Base-by-base conservation (phyloP, 1,140 invertebrate species). In the Brachionus asplanchnoidis region DNA sequence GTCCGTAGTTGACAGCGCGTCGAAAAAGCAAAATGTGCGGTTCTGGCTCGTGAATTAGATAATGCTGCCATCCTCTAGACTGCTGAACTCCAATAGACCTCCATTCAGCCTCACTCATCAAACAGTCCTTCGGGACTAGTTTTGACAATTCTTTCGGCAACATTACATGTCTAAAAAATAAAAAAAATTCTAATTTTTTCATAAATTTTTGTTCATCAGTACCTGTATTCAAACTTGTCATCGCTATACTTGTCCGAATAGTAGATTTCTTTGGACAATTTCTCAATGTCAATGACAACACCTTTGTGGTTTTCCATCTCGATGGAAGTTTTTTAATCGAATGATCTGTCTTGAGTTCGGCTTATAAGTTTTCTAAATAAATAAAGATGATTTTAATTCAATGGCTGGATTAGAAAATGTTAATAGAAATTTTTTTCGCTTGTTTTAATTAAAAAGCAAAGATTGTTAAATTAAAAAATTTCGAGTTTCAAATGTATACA, bases 71-170 rank as follows among this genome's bases (percentile, higher is more conserved):
- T 40, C 95, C 95, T 36, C 94, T 94, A 88, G 95, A 96, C 88
- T 98, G 96, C 88, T 97, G 95, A 8, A 98, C 95, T 12, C 96
- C 96, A 8, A 98, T 91, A 89, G 95, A 94, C 85, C 96, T 91
- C 96, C 96, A 98, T 91, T 98, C 96, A 0, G 93, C 93, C 90
- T 98, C 96, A 0, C 94, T 94, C 95, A 98, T 97, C 36, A 97
- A 90, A 88, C 97, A 95, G 9, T 94, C 93, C 88, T 94, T 94
- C 8, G 96, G 96, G 11, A 98, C 95, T 68, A 93, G 89, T 86
- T 93, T 94, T 0, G 95, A 94, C 73, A 97, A 91, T 85, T 97
- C 95, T 73, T 92, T 91, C 3, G 96, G 95, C 42, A 98, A 89
- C 87, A 97, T 95, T 0, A 98, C 96, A 91, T 77, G 73, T 32